These are phyloP conservation scores for Tupaia chinensis DNA, from an alignment of 2,113 vertebrate genomes.

Conservation along the genomic window DNA sequence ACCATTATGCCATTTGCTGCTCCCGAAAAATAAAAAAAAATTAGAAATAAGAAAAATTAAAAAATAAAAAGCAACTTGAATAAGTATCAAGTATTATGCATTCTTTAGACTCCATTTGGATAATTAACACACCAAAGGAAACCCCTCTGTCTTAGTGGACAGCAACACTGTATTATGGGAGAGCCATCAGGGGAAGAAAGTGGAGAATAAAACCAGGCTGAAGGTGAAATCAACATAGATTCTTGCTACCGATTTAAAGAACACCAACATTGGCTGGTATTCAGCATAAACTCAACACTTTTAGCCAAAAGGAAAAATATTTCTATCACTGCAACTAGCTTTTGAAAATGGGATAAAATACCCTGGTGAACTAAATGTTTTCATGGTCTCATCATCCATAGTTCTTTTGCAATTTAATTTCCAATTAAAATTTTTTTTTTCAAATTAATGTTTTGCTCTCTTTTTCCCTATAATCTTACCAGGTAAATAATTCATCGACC, in stretches of 20 bases:
- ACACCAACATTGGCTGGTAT: neutral
- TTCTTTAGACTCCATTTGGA: neutral
- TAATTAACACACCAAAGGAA: conserved; percentile 1
- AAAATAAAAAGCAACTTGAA: too few species aligned
- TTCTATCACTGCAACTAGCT: neutral
- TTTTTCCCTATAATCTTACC: neutral
- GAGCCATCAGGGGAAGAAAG: neutral
- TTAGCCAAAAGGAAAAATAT: neutral
- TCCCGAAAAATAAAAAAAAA: too few species aligned
- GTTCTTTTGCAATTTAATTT: neutral
- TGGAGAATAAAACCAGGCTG: neutral
- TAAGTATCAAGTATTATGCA: neutral
- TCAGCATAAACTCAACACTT: neutral
- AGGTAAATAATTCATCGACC: conserved; percentile 20
- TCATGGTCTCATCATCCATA: neutral
- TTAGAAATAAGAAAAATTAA: too few species aligned
- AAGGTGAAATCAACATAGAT: neutral
- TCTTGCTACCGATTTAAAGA: neutral
- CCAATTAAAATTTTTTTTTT: too few species aligned
- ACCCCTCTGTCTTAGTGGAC: neutral
- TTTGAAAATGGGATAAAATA: neutral
- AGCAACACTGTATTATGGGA: neutral
- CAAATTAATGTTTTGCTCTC: neutral
- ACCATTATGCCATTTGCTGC: too few species aligned
- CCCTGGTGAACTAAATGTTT: neutral